Percentiles rank a stretch among this genome's conserved stretches.
phyloP scores from a whole-genome alignment of 2,113 vertebrate species.

The Dicentrarchus labrax region DNA sequence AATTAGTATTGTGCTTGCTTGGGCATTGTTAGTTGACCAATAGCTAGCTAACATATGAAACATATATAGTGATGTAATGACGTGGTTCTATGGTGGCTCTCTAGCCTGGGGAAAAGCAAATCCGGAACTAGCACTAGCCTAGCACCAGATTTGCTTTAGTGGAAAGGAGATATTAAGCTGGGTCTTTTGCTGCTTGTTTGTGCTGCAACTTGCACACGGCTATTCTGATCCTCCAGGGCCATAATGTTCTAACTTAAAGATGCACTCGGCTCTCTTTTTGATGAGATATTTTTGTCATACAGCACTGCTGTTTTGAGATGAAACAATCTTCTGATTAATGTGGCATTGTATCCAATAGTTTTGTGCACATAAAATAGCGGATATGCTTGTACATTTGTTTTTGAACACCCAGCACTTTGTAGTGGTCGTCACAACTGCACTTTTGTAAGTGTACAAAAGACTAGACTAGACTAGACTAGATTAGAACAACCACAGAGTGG shows the following conservation, averaged over 20 bases:
- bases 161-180: too few species aligned
- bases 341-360: background rate
- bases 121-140: too few species aligned
- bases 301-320: background rate
- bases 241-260: background rate
- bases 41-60: too few species aligned
- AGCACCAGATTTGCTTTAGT: too few species aligned
- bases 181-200: background rate
- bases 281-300: background rate
- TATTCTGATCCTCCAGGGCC: background rate
- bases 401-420: background rate
- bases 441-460: background rate
- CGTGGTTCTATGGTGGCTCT: too few species aligned
- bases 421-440: background rate
- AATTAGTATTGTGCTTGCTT: too few species aligned
- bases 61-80: too few species aligned
- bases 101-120: too few species aligned
- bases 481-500: slow-evolving; percentile 5
- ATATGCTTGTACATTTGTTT: background rate
- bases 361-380: background rate
- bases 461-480: too few species aligned
- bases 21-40: too few species aligned
- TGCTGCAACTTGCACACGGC: background rate
- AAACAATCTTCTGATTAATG: background rate
- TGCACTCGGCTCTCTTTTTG: background rate